Percentiles rank a stretch among this genome's conserved stretches.
These are phyloP conservation scores for Percopsis omiscomaycus DNA, from an alignment of 2,797 vertebrate species.

Conservation along the genomic window DNA sequence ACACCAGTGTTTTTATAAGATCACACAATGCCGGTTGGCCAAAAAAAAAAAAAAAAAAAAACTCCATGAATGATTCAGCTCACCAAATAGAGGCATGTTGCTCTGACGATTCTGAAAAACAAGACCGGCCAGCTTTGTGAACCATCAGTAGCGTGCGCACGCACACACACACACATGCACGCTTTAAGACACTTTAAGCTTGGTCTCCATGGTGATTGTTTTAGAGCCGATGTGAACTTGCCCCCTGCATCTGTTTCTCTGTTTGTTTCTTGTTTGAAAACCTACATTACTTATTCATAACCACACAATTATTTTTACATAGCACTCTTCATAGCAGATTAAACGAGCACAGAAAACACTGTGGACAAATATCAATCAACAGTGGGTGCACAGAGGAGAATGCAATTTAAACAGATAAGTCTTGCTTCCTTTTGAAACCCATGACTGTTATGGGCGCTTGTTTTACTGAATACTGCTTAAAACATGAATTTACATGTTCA, in stretches of 20 bases:
- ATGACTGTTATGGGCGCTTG: background rate
- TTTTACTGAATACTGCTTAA: slow-evolving; percentile 22
- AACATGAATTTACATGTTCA: slow-evolving; percentile 33
- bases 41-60: slow-evolving; percentile 22
- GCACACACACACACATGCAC: background rate
- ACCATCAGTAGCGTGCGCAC: slow-evolving; percentile 37
- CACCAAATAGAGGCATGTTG: slow-evolving; percentile 68
- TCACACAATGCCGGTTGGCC: slow-evolving; percentile 70
- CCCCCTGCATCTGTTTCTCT: slow-evolving; percentile 76
- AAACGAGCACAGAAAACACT: slow-evolving; percentile 54
- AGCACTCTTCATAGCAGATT: slow-evolving; percentile 26
- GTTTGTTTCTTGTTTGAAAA: slow-evolving; percentile 61
- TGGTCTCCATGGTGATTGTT: slow-evolving; percentile 82
- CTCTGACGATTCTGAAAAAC: slow-evolving; percentile 49
- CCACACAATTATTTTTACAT: slow-evolving; percentile 54
- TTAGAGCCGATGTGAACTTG: slow-evolving; percentile 75
- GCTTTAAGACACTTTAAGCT: slow-evolving; percentile 41
- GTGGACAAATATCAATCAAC: slow-evolving; percentile 25
- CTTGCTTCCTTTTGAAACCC: slow-evolving; percentile 11
- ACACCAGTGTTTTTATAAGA: slow-evolving; percentile 39
- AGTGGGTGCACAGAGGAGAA: slow-evolving; percentile 24
- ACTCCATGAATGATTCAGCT: slow-evolving; percentile 35
- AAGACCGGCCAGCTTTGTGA: slow-evolving; percentile 53
- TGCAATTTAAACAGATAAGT: slow-evolving; percentile 23
- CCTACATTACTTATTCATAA: slow-evolving; percentile 64